Evolutionary conservation across 2,113 vertebrate species (phyloP), one percentile per base, ranked within the genome.

Genomic region (Istiophorus platypterus): DNA sequence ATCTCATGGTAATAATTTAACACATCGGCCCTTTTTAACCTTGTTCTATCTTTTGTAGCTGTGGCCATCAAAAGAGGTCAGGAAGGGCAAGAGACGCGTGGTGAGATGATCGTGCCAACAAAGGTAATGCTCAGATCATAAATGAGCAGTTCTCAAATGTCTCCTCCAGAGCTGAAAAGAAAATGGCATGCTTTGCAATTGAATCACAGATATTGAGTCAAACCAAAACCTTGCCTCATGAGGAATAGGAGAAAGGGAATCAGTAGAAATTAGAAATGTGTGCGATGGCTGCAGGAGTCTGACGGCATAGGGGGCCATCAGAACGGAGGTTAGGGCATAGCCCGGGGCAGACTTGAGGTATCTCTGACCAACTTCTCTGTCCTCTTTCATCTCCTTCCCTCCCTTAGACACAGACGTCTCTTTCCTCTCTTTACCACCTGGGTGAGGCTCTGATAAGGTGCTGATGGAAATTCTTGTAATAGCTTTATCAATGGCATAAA

Each of bases 401-500:
- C 49, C 49, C 39, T 76, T 56, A 72, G 73, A 74, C 79, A 64
- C 34, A 79, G 86, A 85, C 83, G 66, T 70, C 63, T 78, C 73
- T 85, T 54, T 81, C 68, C 73, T 68, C 52, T 27, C 26, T 81
- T 51, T 75, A 29, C 66, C 76, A 78, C 54, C 59, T 67, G 65
- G 70, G 64, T 7, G 15, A 80, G 14, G 20, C 66, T 82, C 66
- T 77, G 81, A 91, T 85, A 86, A 76, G 61, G 74, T 71, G 80
- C 80, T 49, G 39, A 54, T 76, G 72, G 57, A 83, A 71, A 71
- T 73, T 66, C 57, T 58, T 78, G 41, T 73, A 88, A 89, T 79
- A 31, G 47, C 80, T 86, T 89, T 82, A 90, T 91, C 84, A 88
- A 71, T 76, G 59, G 59, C 31, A 78, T 87, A 73, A 82, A 85